Percentiles rank a stretch among this genome's conserved stretches.
Conservation (phyloP, 2,888 invertebrate genomes). For the Hypolimnas misippus region DNA sequence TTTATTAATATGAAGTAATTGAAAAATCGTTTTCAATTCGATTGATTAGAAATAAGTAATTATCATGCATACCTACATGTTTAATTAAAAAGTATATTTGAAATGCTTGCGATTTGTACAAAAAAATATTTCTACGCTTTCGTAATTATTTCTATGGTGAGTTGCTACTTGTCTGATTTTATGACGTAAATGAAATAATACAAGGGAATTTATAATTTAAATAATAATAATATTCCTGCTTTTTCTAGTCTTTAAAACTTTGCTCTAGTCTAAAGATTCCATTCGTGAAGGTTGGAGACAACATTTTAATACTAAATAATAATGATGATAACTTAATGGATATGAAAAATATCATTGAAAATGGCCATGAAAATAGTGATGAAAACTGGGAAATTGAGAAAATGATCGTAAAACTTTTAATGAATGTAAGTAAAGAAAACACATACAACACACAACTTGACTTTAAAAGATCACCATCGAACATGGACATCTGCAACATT, state of each 20-base stretch:
- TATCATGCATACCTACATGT: neutral
- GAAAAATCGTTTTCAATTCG: neutral
- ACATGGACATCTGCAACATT: no score
- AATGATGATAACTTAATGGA: neutral
- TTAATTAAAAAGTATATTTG: neutral
- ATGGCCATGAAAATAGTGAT: neutral
- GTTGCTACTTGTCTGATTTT: neutral
- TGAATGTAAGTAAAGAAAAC: neutral
- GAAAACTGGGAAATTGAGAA: neutral
- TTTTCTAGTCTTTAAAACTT: neutral
- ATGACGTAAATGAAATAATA: neutral
- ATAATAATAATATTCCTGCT: neutral
- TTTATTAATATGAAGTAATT: neutral
- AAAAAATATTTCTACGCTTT: neutral
- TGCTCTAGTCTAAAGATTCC: neutral
- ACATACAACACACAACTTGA: neutral
- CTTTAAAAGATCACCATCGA: no score
- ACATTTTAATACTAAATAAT: neutral
- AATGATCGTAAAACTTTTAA: neutral
- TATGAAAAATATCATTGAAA: neutral
- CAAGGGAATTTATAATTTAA: no score
- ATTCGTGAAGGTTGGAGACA: neutral
- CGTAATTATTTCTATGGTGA: neutral
- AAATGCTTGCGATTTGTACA: neutral
- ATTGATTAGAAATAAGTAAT: neutral